A percentile compares a stretch with the other conserved stretches of the same genome.
Conservation (phyloP, 2,888 invertebrate species). For the Serrognathus titanus region DNA sequence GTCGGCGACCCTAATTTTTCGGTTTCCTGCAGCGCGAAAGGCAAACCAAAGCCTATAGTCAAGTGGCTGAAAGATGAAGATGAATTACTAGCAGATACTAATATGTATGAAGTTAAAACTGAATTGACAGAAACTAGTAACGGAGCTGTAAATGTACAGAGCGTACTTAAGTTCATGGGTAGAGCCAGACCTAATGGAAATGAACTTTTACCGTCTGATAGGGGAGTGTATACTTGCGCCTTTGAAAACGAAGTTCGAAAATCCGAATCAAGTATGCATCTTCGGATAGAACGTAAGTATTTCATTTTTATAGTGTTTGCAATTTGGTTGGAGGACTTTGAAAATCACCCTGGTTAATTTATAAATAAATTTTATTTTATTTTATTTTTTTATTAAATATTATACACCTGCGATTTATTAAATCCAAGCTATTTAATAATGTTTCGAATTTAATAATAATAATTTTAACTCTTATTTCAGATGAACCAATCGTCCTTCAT, state of each 20-base stretch:
- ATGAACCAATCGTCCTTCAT: slow-evolving; percentile 82
- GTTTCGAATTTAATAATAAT: too few species aligned
- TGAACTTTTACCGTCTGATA: slow-evolving; percentile 76
- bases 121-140: slow-evolving; percentile 74
- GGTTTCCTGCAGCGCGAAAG: slow-evolving; percentile 80
- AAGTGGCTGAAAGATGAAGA: slow-evolving; percentile 84
- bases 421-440: too few species aligned
- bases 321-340: too few species aligned
- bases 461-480: slow-evolving; percentile 45
- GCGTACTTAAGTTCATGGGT: slow-evolving; percentile 76
- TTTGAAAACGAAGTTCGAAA: slow-evolving; percentile 88
- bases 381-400: too few species aligned
- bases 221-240: slow-evolving; percentile 83
- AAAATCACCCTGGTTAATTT: too few species aligned
- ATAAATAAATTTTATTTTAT: too few species aligned
- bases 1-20: slow-evolving; percentile 77
- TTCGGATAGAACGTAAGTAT: slow-evolving; percentile 81
- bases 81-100: slow-evolving; percentile 72
- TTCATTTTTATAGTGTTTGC: too few species aligned
- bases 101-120: slow-evolving; percentile 78
- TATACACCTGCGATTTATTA: too few species aligned
- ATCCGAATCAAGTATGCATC: slow-evolving; percentile 84
- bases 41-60: slow-evolving; percentile 81
- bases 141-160: slow-evolving; percentile 78
- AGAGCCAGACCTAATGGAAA: slow-evolving; percentile 72